phyloP scores from a whole-genome alignment of 2,888 invertebrate genomes.

The Orchesella flavescens region DNA sequence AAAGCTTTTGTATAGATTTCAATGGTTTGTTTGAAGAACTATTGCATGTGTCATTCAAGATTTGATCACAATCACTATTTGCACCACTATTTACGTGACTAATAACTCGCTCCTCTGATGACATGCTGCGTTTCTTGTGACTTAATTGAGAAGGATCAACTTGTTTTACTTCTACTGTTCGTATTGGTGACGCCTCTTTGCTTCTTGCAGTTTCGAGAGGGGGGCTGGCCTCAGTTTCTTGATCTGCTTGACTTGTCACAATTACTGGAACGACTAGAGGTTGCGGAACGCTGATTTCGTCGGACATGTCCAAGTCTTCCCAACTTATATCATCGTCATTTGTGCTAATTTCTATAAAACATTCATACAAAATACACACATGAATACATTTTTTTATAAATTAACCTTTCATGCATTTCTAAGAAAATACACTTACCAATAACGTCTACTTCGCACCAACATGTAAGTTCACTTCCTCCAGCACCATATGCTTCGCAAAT shows the following conservation, averaged over 20 bases:
- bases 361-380: background rate
- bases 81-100: background rate
- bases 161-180: conserved; percentile 11
- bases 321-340: conserved; percentile 51
- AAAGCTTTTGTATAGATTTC: conserved; percentile 1
- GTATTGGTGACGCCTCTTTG: conserved; percentile 28
- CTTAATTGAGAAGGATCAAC: background rate
- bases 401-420: background rate
- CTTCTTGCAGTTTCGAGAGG: conserved; percentile 18
- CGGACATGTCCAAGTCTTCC: conserved; percentile 53
- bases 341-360: conserved; percentile 16
- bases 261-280: conserved; percentile 62
- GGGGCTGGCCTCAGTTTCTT: conserved; percentile 39
- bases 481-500: conserved; percentile 80
- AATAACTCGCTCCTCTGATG: background rate
- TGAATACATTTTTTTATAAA: background rate
- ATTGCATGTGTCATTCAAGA: background rate
- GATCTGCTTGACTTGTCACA: conserved; percentile 56
- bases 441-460: conserved; percentile 73
- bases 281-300: conserved; percentile 38
- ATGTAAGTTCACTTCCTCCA: conserved; percentile 75
- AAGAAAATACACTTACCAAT: conserved; percentile 74
- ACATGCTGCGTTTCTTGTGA: background rate
- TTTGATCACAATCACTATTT: background rate
- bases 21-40: conserved; percentile 25